phyloP scores from a whole-genome alignment of 2,113 vertebrate genomes.

The Gymnobelideus leadbeateri region DNA sequence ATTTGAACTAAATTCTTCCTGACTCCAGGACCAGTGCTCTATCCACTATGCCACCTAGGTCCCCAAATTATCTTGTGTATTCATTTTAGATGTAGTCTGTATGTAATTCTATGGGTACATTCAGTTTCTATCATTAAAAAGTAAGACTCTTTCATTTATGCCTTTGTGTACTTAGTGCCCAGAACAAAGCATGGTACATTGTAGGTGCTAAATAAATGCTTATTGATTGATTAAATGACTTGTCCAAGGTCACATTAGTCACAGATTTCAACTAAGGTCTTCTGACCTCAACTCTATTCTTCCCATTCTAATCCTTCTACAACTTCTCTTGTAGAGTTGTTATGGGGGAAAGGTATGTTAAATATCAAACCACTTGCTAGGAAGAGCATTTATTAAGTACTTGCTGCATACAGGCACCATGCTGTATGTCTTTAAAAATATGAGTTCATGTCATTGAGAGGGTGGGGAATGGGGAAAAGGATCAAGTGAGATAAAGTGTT shows the following conservation, averaged over 20 bases:
- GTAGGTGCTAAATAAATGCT: neutral
- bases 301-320: neutral
- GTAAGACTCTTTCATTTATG: neutral
- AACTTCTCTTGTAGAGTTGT: neutral
- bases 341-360: neutral
- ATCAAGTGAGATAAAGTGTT: neutral
- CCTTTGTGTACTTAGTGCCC: neutral
- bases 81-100: neutral
- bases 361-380: neutral
- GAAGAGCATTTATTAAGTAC: neutral
- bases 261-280: neutral
- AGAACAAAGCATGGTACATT: neutral
- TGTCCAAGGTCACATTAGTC: neutral
- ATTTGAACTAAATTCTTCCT: neutral
- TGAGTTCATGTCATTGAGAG: neutral
- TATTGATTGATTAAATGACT: neutral
- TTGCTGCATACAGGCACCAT: neutral
- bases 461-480: neutral
- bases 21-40: neutral
- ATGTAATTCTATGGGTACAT: neutral
- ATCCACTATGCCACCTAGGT: neutral
- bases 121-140: neutral
- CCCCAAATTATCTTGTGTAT: neutral
- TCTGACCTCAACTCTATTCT: neutral
- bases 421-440: neutral